Base-by-base conservation (phyloP, 2,113 vertebrate genomes). In the Dipodomys stephensi region DNA sequence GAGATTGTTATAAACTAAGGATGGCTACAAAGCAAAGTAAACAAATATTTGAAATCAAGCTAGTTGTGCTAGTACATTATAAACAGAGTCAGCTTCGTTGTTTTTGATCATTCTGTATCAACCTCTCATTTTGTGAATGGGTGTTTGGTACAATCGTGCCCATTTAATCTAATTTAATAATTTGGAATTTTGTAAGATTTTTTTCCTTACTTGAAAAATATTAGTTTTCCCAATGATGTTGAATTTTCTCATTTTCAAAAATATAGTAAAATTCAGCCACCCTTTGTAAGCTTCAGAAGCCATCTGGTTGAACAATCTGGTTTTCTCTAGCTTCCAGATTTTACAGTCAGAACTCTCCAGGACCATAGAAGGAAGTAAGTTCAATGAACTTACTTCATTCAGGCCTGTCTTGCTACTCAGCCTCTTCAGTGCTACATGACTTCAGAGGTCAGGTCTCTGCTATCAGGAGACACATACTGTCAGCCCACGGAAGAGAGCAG, bases 361-460 rank as follows among this genome's bases (percentile, higher is more conserved):
- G 9, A 74, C 62, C 35, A 2, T 19, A n/a, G 7, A 35, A 53
- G 53, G 30, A 80, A 82, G 39, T 13, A 69, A 68, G 53, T 32
- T 73, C 76, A 64, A 9, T 53, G 32, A 81, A 44, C 87, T 87
- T 76, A 25, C 35, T 94, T 90, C 27, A 53, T 95, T 90, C 27
- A 46, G 62, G 72, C 74, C 86, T 73, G 22, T 83, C 94, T 95
- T 60, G 46, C 12, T 44, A 46, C 11, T 25, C 27, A 23, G 22
- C 49, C 6, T 89, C 53, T 96, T 10, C 72, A 95, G 92, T 57
- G 64, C 16, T 90, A 76, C 88, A 91, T 96, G 68, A 98, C 95
- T 94, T 98, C 96, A 97, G 88, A 92, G 82, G 92, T 89, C 94
- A 94, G 87, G 49, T 95, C 91, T 93, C 92, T 94, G 71, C 73